Conservation (phyloP, 2,888 invertebrate genomes). For the Lacanobia oleracea region DNA sequence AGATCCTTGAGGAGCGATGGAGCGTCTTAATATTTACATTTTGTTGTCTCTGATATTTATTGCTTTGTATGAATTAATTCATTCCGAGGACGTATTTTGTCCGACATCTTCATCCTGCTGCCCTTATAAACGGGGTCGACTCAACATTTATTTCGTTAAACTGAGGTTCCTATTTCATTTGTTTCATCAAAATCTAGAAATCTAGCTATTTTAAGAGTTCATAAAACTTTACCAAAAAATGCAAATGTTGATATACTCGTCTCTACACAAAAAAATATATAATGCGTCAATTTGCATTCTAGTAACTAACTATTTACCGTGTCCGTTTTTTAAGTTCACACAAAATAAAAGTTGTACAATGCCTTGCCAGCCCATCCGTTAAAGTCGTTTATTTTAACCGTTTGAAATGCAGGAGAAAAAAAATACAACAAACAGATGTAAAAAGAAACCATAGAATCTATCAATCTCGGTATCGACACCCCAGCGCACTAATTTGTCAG, state of each 20-base stretch:
- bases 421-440: background rate
- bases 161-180: too few species aligned
- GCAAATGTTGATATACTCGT: too few species aligned
- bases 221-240: too few species aligned
- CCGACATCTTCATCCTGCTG: too few species aligned
- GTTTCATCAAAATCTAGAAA: too few species aligned
- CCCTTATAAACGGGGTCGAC: too few species aligned
- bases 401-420: background rate
- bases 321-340: background rate
- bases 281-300: conserved; percentile 7
- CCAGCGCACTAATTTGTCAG: background rate
- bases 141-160: too few species aligned
- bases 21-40: conserved; percentile 43
- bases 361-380: background rate
- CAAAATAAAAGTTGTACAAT: background rate
- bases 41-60: conserved; percentile 15
- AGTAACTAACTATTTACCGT: background rate
- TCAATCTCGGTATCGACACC: background rate
- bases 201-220: too few species aligned
- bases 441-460: background rate
- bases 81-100: too few species aligned
- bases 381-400: conserved; percentile 1
- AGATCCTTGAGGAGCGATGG: conserved; percentile 58
- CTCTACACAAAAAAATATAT: background rate
- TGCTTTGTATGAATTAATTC: background rate